These are phyloP conservation scores for Hydrolagus colliei DNA, from an alignment of 2,797 vertebrate species.

Conservation along the genomic window DNA sequence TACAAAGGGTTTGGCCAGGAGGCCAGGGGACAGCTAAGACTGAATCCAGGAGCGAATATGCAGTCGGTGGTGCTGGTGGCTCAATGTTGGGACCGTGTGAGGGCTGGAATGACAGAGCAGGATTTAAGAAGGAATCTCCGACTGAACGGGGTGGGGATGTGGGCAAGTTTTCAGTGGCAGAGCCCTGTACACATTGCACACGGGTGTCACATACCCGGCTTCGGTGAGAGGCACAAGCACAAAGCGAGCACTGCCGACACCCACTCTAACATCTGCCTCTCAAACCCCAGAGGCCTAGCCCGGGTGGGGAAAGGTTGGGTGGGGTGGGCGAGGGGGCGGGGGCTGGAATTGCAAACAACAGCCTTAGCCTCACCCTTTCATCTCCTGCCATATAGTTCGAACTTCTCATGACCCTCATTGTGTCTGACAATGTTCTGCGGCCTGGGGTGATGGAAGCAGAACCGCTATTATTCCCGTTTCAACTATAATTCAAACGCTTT, in stretches of 20 bases:
- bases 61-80: too few relatives aligned
- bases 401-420: conserved; percentile 6
- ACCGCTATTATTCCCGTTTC: too few relatives aligned
- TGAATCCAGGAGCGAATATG: too few relatives aligned
- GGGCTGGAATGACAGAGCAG: not conserved
- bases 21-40: too few relatives aligned
- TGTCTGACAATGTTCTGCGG: not conserved
- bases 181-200: conserved; percentile 42
- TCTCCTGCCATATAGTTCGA: conserved; percentile 15
- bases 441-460: not conserved
- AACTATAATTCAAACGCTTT: too few relatives aligned
- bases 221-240: conserved; percentile 58
- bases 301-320: too few relatives aligned
- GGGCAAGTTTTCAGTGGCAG: not conserved
- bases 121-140: not conserved
- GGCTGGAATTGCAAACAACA: not conserved
- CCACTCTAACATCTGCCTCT: conserved; percentile 4
- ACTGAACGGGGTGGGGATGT: not conserved
- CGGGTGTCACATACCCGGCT: conserved; percentile 54
- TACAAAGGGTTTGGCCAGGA: not conserved
- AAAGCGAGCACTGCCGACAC: conserved; percentile 35
- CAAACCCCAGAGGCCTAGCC: not conserved
- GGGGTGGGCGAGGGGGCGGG: too few relatives aligned
- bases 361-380: conserved; percentile 23
- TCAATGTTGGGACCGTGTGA: not conserved